Conservation (phyloP, 2,113 vertebrate genomes). For the Dromiciops gliroides region DNA sequence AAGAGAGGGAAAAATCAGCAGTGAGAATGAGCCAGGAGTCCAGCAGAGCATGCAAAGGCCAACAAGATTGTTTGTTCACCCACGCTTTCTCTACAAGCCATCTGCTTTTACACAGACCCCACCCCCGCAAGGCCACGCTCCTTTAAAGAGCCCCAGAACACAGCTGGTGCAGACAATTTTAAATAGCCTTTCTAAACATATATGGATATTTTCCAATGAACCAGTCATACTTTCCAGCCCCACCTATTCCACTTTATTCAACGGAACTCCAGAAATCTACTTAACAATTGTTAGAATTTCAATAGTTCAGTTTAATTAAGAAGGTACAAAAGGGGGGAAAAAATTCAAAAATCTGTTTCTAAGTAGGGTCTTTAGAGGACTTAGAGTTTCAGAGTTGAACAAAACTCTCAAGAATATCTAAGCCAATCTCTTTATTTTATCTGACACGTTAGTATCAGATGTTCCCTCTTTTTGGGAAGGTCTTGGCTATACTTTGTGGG, state of each 20-base stretch:
- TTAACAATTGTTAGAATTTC: conserved; percentile 3
- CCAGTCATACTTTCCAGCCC: conserved; percentile 17
- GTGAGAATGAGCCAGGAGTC: not conserved
- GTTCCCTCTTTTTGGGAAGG: not conserved
- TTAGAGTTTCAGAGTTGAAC: not conserved
- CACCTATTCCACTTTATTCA: conserved; percentile 37
- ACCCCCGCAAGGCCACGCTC: not conserved
- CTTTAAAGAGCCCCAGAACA: not conserved
- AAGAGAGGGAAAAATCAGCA: not conserved
- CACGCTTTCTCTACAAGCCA: not conserved
- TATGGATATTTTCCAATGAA: conserved; percentile 26
- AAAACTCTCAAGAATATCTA: not conserved
- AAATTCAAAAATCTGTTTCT: not conserved
- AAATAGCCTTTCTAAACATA: conserved; percentile 4
- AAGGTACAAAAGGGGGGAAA: not conserved
- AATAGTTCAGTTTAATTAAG: not conserved
- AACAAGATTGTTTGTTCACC: not conserved
- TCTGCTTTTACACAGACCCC: not conserved
- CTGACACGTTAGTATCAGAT: not conserved
- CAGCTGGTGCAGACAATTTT: not conserved
- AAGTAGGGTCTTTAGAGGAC: not conserved
- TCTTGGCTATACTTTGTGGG: not conserved
- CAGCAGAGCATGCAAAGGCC: not conserved
- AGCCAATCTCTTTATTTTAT: not conserved
- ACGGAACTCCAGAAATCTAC: not conserved